Evolutionary conservation across 2,113 vertebrate species (phyloP), one percentile per base, ranked within the genome.

Genomic region (Sylvietta virens): DNA sequence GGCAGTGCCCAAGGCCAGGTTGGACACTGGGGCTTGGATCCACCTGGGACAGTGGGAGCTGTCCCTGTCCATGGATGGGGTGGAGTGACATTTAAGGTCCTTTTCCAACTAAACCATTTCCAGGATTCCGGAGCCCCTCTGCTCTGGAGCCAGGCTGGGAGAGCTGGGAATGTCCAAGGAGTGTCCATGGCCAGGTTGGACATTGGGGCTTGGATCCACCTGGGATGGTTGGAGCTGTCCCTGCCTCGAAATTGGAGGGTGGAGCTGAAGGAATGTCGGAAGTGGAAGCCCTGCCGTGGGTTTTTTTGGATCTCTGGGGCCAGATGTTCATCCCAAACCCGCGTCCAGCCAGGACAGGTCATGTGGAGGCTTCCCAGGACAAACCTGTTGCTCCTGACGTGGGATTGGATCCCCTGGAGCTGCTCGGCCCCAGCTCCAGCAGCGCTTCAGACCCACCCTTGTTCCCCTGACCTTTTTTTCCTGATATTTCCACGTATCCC

Each of bases 1-100:
- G 82, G 42, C 0, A 66, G 1, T 58, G 51, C 1, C 53, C 53
- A 7, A 67, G 62, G 62, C 24, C 45, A 9, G 61, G 35, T 0
- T 76, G 67, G n/a, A n/a, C n/a, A n/a, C n/a, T n/a, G n/a, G n/a
- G n/a, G n/a, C n/a, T n/a, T n/a, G n/a, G 61, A 67, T 3, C 81
- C 1, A 0, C 2, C 42, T 50, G 61, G 71, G 13, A 30, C 0
- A 0, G 3, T 22, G 31, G 71, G 6, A 76, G 5, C 0, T 58
- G 31, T 35, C 44, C 35, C 44, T 76, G 31, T n/a, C n/a, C n/a
- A n/a, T n/a, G n/a, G n/a, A n/a, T n/a, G n/a, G n/a, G n/a, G n/a
- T n/a, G n/a, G n/a, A n/a, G n/a, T n/a, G n/a, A n/a, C n/a, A n/a
- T n/a, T n/a, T n/a, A n/a, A n/a, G n/a, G n/a, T n/a, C n/a, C n/a